Conservation (phyloP, 2,797 vertebrate species). For the Protonibea diacanthus region DNA sequence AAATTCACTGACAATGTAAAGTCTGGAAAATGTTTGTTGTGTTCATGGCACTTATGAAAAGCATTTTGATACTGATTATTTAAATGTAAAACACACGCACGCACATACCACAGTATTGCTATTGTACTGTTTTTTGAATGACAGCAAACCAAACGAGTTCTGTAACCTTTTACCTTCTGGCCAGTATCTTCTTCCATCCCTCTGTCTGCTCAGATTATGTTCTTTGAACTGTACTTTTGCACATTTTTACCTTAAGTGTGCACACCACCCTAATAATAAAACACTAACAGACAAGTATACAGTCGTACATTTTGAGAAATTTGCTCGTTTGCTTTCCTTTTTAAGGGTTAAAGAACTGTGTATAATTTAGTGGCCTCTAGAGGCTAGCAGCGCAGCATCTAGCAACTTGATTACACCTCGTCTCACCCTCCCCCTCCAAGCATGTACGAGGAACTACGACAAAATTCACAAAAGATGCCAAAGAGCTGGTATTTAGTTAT, state of each 20-base stretch:
- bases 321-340: not conserved
- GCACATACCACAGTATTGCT: not conserved
- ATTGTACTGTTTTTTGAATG: not conserved
- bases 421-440: too few relatives aligned
- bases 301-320: not conserved
- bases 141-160: not conserved
- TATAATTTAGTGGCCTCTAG: too few relatives aligned
- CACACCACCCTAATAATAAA: not conserved
- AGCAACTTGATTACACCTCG: too few relatives aligned
- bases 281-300: not conserved
- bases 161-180: not conserved
- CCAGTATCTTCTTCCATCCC: not conserved
- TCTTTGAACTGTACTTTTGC: constrained; percentile 1
- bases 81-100: constrained; percentile 11
- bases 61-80: not conserved
- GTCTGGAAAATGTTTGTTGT: constrained; percentile 21
- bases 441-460: too few relatives aligned
- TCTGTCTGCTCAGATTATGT: not conserved
- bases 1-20: constrained; percentile 23
- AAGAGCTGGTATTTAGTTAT: too few relatives aligned
- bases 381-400: too few relatives aligned
- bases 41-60: constrained; percentile 21
- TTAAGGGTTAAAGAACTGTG: too few relatives aligned
- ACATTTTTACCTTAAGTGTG: not conserved
- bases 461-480: too few relatives aligned